Base-by-base conservation (phyloP, 2,888 invertebrate species). In the Coelinius sp. region DNA sequence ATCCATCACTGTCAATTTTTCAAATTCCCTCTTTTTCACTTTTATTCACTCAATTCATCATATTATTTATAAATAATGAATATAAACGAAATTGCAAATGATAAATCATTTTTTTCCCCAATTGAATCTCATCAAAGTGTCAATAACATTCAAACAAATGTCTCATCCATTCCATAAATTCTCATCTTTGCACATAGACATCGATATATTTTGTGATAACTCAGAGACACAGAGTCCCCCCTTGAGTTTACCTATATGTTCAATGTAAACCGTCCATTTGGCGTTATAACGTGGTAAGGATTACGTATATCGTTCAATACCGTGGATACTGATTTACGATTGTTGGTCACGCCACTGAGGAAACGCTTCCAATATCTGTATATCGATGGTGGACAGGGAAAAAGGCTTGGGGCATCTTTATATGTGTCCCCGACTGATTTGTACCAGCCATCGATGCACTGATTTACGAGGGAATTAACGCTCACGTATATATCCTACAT, bases 281-380 rank as follows among this genome's bases (percentile, higher is more conserved):
- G 49, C 38, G 63, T 63, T 52, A 62, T 49, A 53, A 52, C 41
- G 62, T 56, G 76, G 74, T 53, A 77, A 70, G 72, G 73, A 78
- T 76, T 77, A 75, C 75, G 67, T 73, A 38, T 38, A 38, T 38
- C 56, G 20, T 67, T 65, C 52, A 73, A 38, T 78, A 78, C 77
- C 73, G 76, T 68, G 78, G 77, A 79, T 78, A 66, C 77, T 77
- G 80, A 82, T 81, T 79, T 81, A 82, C 75, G 76, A 68, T 52
- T 73, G 22, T 46, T 53, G 77, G 79, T 82, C 81, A 81, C 80
- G 82, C 73, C 65, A 82, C 69, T n/a, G n/a, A 63, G 65, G 56
- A 52, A 52, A 69, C 44, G 46, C 46, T 52, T 52, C n/a, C 52
- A 24, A 52, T 52, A 22, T 22, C 52, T 52, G 52, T 52, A 52